Base-by-base conservation (phyloP, 2,888 invertebrate species). In the Aspidapion aeneum region DNA sequence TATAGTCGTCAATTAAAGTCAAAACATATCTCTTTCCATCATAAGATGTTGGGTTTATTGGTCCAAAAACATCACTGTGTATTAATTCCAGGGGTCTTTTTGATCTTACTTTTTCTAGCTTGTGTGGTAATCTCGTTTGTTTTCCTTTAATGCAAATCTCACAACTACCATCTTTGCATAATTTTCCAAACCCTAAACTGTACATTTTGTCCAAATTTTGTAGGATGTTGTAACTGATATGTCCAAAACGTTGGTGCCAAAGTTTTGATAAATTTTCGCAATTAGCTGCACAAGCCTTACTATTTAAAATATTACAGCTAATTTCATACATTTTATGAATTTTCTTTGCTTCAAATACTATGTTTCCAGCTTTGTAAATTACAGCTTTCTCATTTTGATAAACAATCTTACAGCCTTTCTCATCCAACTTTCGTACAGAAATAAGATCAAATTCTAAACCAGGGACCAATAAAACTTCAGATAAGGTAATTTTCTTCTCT, bases 311-410 rank as follows among this genome's bases (percentile, higher is more conserved):
- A 18, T 18, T 60, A 12, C 52, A 64, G 51, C 57, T 56, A 21
- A 63, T 52, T 52, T 56, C 48, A 62, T 64, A 64, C 7, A 64
- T 35, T 17, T 62, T 64, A 62, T 62, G 21, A 57, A 57, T 49
- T 60, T 58, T 63, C 20, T 57, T 60, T 18, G 63, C 65, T 63
- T 61, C 12, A n/a, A 35, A 56, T 51, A n/a, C n/a, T n/a, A n/a
- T n/a, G n/a, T n/a, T n/a, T n/a, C n/a, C n/a, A n/a, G n/a, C n/a
- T n/a, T n/a, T n/a, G n/a, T n/a, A n/a, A n/a, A n/a, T n/a, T n/a
- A n/a, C n/a, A n/a, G n/a, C n/a, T n/a, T n/a, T n/a, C n/a, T n/a
- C n/a, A n/a, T n/a, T n/a, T n/a, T n/a, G n/a, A n/a, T n/a, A n/a
- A n/a, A n/a, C n/a, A n/a, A n/a, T n/a, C n/a, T n/a, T n/a, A n/a